Conservation (phyloP, 2,888 invertebrate species). For the Rotaria sp. region DNA sequence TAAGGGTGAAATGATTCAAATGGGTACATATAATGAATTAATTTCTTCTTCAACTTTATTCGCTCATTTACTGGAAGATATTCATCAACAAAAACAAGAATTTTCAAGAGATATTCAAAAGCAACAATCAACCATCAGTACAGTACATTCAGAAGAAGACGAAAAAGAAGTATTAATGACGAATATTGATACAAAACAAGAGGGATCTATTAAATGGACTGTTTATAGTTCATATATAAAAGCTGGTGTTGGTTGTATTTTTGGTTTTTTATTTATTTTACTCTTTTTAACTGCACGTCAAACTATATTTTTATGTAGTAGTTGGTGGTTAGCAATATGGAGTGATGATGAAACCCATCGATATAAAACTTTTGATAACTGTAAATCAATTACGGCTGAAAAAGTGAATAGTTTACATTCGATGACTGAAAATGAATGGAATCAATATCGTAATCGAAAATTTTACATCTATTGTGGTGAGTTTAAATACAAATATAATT, state of each 20-base stretch:
- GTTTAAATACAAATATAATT: no score
- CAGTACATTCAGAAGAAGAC: not conserved
- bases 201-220: constrained; percentile 61
- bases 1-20: not conserved
- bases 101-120: not conserved
- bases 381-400: not conserved
- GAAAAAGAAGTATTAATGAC: not conserved
- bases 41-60: not conserved
- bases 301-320: constrained; percentile 65
- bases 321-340: constrained; percentile 73
- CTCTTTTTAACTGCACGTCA: constrained; percentile 56
- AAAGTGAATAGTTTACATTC: constrained; percentile 43
- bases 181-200: constrained; percentile 33
- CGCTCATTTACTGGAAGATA: not conserved
- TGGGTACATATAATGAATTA: not conserved
- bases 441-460: not conserved
- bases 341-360: constrained; percentile 48
- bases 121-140: not conserved
- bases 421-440: not conserved
- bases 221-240: constrained; percentile 67
- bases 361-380: not conserved
- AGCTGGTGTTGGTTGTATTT: constrained; percentile 63
- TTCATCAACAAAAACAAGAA: constrained; percentile 8
- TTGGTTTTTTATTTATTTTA: constrained; percentile 60
- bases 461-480: not conserved